These are phyloP conservation scores for Cyclophora punctaria DNA, from an alignment of 2,888 invertebrate genomes.

Conservation along the genomic window DNA sequence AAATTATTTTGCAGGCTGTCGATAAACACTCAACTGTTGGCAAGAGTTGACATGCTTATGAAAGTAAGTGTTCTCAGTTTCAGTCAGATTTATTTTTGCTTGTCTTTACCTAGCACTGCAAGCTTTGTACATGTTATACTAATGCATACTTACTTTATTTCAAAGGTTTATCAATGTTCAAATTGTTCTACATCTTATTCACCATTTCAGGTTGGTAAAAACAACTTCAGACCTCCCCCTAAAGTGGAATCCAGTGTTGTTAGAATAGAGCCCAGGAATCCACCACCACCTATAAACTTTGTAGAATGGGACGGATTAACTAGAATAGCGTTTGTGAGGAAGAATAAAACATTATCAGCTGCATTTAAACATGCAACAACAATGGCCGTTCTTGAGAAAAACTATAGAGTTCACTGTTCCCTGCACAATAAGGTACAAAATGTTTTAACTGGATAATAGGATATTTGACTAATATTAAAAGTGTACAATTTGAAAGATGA, in stretches of 20 bases:
- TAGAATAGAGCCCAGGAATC: slow-evolving; percentile 96
- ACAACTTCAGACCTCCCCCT: slow-evolving; percentile 98
- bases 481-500: too few relatives aligned
- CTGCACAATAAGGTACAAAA: slow-evolving; percentile 79
- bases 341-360: slow-evolving; percentile 96
- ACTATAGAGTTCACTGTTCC: slow-evolving; percentile 92
- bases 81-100: too few relatives aligned
- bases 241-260: slow-evolving; percentile 99
- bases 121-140: too few relatives aligned
- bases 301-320: slow-evolving; percentile 99
- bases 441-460: too few relatives aligned
- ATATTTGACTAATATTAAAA: too few relatives aligned
- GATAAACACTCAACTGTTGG: slow-evolving; percentile 95
- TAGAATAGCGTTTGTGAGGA: slow-evolving; percentile 94
- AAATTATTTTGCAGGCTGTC: slow-evolving; percentile 97
- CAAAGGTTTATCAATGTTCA: too few relatives aligned
- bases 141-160: neutral
- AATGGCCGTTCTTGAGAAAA: slow-evolving; percentile 89
- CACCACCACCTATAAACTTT: slow-evolving; percentile 96
- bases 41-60: slow-evolving; percentile 96
- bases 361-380: slow-evolving; percentile 92
- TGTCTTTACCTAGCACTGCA: neutral
- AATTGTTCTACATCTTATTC: too few relatives aligned
- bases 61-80: slow-evolving; percentile 75
- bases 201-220: slow-evolving; percentile 87